Base-by-base conservation (phyloP, 1,140 invertebrate genomes). In the Radopholus similis region DNA sequence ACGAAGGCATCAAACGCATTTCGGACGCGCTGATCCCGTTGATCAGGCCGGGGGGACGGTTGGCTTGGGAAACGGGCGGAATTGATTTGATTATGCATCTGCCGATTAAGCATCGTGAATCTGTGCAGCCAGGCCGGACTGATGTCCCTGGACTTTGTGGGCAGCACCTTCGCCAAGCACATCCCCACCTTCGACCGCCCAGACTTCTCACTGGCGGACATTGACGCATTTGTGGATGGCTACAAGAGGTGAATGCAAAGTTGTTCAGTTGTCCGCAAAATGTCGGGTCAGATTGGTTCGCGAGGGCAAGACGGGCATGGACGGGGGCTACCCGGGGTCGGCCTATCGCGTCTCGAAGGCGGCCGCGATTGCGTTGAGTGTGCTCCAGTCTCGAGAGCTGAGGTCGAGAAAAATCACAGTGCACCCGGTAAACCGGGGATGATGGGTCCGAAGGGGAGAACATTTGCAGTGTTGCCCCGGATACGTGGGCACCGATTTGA, bases 401-500 rank as follows among this genome's bases (percentile, higher is more conserved):
- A 75, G 64, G 30, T 21, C 34, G 30, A 57, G 56, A 11, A 57
- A 51, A 6, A 73, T 76, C 15, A 49, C 51, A 13, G 64, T 74
- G 23, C 70, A 73, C 73, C 73, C 56, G 4, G 73, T 76, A 34
- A 0, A 18, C n/a, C n/a, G n/a, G n/a, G n/a, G n/a, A n/a, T n/a
- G n/a, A n/a, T n/a, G n/a, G n/a, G n/a, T n/a, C n/a, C n/a, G n/a
- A n/a, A n/a, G n/a, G n/a, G n/a, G n/a, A n/a, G 21, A 49, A 3
- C 9, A 67, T n/a, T n/a, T 60, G 64, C 49, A 73, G 66, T 75
- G 74, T 47, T 75, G 74, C 74, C 86, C 86, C 32, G 87, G 87
- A 0, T 90, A 88, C 83, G 89, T 90, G 4, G 86, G 87, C 72
- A 90, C 90, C 2, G 89, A 90, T 72, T 89, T 90, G 89, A 85